phyloP scores from a whole-genome alignment of 2,797 vertebrate species.

The Urophycis tenuis region DNA sequence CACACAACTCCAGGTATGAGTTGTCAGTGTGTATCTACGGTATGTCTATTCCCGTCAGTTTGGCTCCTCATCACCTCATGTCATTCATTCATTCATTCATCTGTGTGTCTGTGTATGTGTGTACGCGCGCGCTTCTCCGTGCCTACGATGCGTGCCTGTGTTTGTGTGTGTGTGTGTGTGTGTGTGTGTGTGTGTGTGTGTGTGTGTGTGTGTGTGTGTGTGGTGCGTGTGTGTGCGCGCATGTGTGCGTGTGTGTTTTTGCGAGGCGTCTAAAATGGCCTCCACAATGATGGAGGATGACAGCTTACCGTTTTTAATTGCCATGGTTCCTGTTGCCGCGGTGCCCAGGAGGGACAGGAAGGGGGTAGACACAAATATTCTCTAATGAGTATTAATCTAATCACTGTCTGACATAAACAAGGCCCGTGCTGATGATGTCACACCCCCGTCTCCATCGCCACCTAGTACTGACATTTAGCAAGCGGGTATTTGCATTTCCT shows the following conservation, averaged over 20 bases:
- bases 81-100: not conserved
- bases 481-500: conserved; percentile 72
- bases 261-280: conserved; percentile 32
- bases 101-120: conserved; percentile 9
- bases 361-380: conserved; percentile 76
- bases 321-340: conserved; percentile 65
- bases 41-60: not conserved
- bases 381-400: conserved; percentile 89
- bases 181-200: conserved; percentile 11
- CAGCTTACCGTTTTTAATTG: conserved; percentile 75
- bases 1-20: not conserved
- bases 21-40: not conserved
- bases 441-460: conserved; percentile 51
- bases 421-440: conserved; percentile 63
- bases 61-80: not conserved
- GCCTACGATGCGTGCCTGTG: not conserved
- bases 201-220: not conserved
- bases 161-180: conserved; percentile 16
- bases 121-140: not conserved
- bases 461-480: conserved; percentile 65
- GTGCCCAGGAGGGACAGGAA: conserved; percentile 66
- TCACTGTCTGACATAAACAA: conserved; percentile 76
- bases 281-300: conserved; percentile 61
- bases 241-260: conserved; percentile 22
- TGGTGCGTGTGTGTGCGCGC: not conserved